Base-by-base conservation (phyloP, 1,140 invertebrate genomes). In the Vanessa atalanta region DNA sequence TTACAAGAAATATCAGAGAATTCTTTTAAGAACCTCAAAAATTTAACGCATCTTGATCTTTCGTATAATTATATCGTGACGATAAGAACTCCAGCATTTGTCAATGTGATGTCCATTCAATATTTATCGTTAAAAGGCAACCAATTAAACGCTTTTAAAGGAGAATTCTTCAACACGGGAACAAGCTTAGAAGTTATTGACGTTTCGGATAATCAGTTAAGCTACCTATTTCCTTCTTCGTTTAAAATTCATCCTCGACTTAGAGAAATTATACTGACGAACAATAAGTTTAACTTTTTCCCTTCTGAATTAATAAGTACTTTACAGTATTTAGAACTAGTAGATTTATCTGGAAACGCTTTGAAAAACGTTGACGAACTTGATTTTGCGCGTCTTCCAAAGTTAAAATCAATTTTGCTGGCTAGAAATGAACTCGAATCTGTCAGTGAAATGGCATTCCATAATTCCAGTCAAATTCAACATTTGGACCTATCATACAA, bases 381-480 rank as follows among this genome's bases (percentile, higher is more conserved):
- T 76, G 96, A 97, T 81, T 98, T 98, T 89, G 95, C 97, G 0
- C 95, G 97, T 60, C 92, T 98, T 37, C 95, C 95, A 5, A 93
- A 95, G 67, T 89, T 98, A 3, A 93, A 95, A 70, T 92, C 93
- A 3, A 86, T 98, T 31, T 91, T 96, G 75, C 86, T 98, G 13
- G 94, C 95, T 0, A 85, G 95, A 70, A 98, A 98, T 84, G 91
- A 95, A 77, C 94, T 98, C 75, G 96, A 97, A 81, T 94, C 95
- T 69, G 94, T 98, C 13, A 96, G 96, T 76, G 97, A 97, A 92
- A 95, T 97, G 92, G 96, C 97, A 0, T 98, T 98, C 87, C 96
- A 97, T 79, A 98, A 98, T 85, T 98, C 97, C 0, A 96, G 97
- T 0, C 97, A 98, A 90, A 93, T 98, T 68, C 97, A 98, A 86